phyloP scores from a whole-genome alignment of 2,113 vertebrate genomes.

The Ondatra zibethicus region DNA sequence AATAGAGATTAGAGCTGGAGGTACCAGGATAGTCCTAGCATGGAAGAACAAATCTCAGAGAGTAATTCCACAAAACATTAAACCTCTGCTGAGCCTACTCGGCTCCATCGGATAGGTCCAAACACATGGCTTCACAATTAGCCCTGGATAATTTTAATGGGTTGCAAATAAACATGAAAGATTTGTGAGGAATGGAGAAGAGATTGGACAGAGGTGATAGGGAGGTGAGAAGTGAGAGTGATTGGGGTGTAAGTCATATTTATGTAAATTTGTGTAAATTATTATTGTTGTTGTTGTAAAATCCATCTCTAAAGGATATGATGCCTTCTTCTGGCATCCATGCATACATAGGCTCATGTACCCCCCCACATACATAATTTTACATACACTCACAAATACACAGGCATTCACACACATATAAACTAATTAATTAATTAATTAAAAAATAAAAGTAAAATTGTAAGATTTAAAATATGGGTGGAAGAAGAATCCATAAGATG shows the following conservation, averaged over 20 bases:
- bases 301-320: not conserved
- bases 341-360: not conserved
- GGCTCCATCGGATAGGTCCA: not conserved
- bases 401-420: not conserved
- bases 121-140: not conserved
- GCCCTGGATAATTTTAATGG: not conserved
- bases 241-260: not conserved
- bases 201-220: not conserved
- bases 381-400: not conserved
- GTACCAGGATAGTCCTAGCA: not conserved
- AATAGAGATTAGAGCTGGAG: not conserved
- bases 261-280: not conserved
- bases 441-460: not conserved
- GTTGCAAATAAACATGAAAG: not conserved
- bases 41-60: not conserved
- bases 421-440: not conserved
- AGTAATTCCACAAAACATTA: not conserved
- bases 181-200: not conserved
- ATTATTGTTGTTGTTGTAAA: not conserved
- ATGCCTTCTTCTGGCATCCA: not conserved
- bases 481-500: not conserved
- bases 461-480: not conserved
- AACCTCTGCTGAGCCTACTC: not conserved
- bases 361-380: not conserved
- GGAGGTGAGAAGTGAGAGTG: not conserved